Conservation (phyloP, 2,888 invertebrate genomes). For the Syrphus vitripennis region DNA sequence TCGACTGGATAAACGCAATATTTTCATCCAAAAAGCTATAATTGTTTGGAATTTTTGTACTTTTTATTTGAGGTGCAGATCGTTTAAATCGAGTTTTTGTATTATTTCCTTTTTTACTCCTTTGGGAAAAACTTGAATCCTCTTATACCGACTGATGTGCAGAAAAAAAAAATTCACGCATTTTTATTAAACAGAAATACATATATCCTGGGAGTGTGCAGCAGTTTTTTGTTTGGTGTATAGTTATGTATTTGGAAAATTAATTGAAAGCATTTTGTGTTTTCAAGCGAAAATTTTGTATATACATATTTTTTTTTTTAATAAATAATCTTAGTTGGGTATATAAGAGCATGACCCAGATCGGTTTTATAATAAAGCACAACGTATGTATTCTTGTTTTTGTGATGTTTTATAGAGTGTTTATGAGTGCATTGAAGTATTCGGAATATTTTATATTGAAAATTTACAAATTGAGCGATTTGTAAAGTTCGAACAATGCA, state of each 20-base stretch:
- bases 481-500: background rate
- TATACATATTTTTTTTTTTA: background rate
- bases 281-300: background rate
- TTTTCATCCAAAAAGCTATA: conserved; percentile 18
- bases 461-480: background rate
- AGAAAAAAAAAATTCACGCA: background rate
- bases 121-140: conserved; percentile 8
- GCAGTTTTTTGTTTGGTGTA: background rate
- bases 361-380: background rate
- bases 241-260: background rate
- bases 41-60: background rate
- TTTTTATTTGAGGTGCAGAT: conserved; percentile 29
- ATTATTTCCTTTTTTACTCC: background rate
- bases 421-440: background rate
- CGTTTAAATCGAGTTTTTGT: conserved; percentile 46
- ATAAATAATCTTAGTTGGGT: background rate
- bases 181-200: background rate
- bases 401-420: too few relatives aligned
- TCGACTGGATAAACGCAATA: conserved; percentile 20
- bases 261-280: conserved; percentile 40
- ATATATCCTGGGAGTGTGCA: background rate
- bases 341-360: background rate
- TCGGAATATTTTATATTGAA: background rate
- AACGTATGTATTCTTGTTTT: background rate
- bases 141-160: background rate